Base-by-base conservation (phyloP, 2,888 invertebrate species). In the Pammene fasciana region DNA sequence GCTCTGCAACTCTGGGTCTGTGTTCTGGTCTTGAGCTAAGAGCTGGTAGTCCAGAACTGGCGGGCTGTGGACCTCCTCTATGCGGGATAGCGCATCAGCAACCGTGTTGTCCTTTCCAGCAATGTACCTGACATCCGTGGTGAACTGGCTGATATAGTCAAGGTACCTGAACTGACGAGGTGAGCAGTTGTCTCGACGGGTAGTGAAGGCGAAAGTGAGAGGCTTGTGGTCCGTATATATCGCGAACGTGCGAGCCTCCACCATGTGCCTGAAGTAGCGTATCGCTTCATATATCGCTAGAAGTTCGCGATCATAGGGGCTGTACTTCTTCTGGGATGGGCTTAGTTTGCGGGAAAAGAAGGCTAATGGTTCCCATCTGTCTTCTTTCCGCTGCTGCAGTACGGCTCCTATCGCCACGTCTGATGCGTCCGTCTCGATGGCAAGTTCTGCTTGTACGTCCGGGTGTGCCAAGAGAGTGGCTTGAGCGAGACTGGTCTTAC, bases 261-360 rank as follows among this genome's bases (percentile, higher is more conserved):
- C 48, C 76, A 84, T 78, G 45, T 83, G 75, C 9, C 80, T 73
- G 73, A 86, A 87, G 70, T 83, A 74, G 64, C 79, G 78, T 0
- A 87, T 74, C 0, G 81, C 80, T 59, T 76, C 71, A 65, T 85
- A 88, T 4, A 83, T 81, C 0, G 85, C 86, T 5, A 85, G 73
- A 0, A 89, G 76, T 72, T 87, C 85, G 0, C 76, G 70, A 64
- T 89, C 86, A 70, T 86, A 88, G 0, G 82, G 75, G 36, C 78
- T 75, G 80, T 79, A 78, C 38, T 82, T 84, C 11, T 43, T 56
- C 70, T 89, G 79, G 0, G 82, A 68, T 7, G 76, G 67, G 18
- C 70, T 77, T 0, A 87, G 72, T 52, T 83, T 85, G 50, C 73
- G 74, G 0, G 84, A 85, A 67, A 82, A 86, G 65, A 86, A 87